phyloP scores from a whole-genome alignment of 2,797 vertebrate species.

The Mallotus villosus region DNA sequence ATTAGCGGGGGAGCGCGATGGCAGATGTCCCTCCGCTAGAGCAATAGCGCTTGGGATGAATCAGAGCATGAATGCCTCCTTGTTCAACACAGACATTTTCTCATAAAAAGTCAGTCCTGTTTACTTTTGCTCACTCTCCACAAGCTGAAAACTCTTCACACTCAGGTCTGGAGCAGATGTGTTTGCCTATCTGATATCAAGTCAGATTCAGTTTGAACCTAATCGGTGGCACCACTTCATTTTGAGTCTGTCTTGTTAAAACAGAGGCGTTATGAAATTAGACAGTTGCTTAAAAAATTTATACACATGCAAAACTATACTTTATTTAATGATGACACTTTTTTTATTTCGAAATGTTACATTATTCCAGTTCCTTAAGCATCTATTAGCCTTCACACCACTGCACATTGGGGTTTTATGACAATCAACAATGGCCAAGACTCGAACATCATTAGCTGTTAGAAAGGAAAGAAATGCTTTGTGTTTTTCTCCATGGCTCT shows the following conservation, averaged over 20 bases:
- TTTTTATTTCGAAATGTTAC: too few relatives aligned
- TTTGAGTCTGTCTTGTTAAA: not conserved
- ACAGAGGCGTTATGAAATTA: not conserved
- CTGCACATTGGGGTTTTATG: not conserved
- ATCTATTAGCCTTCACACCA: too few relatives aligned
- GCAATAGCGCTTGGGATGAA: constrained; percentile 64
- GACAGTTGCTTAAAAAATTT: not conserved
- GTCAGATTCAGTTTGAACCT: constrained; percentile 34
- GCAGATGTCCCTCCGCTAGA: constrained; percentile 67
- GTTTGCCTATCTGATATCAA: constrained; percentile 58
- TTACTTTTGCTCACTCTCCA: constrained; percentile 59
- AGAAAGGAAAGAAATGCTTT: not conserved
- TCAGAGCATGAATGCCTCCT: constrained; percentile 75
- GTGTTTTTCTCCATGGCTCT: constrained; percentile 14
- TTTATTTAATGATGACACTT: too few relatives aligned
- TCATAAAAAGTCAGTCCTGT: constrained; percentile 57
- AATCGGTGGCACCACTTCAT: not conserved
- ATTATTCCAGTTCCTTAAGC: too few relatives aligned
- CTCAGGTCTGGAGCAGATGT: constrained; percentile 45
- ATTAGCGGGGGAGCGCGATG: constrained; percentile 65
- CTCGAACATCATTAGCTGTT: not conserved
- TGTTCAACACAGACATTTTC: constrained; percentile 71
- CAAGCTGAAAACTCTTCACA: constrained; percentile 48
- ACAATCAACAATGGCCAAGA: not conserved
- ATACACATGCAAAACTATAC: not conserved